These are phyloP conservation scores for Camponotus floridanus DNA, from an alignment of 1,140 invertebrate species.

Conservation along the genomic window DNA sequence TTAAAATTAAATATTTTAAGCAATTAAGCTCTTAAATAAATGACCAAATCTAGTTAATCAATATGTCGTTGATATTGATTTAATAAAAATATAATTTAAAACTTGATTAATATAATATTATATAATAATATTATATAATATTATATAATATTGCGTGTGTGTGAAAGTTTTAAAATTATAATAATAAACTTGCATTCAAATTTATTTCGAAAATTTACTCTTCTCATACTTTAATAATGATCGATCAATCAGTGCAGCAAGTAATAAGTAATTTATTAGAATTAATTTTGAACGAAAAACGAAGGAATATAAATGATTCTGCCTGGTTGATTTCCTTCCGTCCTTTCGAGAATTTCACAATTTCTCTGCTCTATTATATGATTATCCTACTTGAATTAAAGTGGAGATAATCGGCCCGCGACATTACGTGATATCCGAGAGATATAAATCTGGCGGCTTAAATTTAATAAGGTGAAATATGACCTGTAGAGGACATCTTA, in stretches of 20 bases:
- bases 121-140: not conserved
- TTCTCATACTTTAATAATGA: not conserved
- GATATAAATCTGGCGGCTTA: slow-evolving; percentile 15
- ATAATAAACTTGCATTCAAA: not conserved
- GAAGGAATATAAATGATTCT: not conserved
- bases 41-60: not conserved
- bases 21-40: not conserved
- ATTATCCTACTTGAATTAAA: slow-evolving; percentile 12
- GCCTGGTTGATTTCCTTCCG: not conserved
- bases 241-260: not conserved
- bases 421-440: slow-evolving; percentile 23
- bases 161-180: not conserved
- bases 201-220: not conserved
- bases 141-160: not conserved
- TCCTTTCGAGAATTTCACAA: not conserved
- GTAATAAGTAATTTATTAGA: slow-evolving; percentile 18
- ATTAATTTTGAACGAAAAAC: not conserved
- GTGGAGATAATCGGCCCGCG: not conserved
- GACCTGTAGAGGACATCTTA: slow-evolving; percentile 1
- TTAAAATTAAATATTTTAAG: not conserved
- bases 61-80: too few species aligned
- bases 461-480: not conserved
- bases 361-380: not conserved
- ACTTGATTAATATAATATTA: not conserved
- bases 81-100: too few species aligned